phyloP scores from a whole-genome alignment of 1,140 invertebrate species.

The Sitobion miscanthi region DNA sequence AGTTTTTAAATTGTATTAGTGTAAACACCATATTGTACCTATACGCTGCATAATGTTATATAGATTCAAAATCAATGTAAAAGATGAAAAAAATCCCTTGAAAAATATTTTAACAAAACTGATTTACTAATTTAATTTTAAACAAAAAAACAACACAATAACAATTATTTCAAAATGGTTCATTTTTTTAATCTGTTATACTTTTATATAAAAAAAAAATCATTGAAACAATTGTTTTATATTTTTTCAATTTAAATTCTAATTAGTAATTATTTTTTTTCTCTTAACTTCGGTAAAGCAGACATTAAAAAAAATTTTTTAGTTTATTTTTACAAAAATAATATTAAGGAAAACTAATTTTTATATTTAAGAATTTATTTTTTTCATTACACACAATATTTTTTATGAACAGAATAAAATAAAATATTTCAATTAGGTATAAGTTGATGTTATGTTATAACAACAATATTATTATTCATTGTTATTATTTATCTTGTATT shows the following conservation, averaged over 20 bases:
- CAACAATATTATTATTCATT: neutral
- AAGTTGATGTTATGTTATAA: neutral
- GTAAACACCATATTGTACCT: neutral
- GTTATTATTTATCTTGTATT: neutral
- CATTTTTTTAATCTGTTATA: slow-evolving; percentile 19
- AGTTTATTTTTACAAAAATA: neutral
- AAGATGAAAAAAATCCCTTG: neutral
- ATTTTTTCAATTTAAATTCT: slow-evolving; percentile 45
- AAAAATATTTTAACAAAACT: slow-evolving; percentile 11
- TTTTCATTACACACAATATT: neutral
- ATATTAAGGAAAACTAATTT: neutral
- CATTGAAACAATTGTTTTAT: slow-evolving; percentile 26
- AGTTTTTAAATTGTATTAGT: neutral
- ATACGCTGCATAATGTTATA: neutral
- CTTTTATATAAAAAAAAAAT: neutral
- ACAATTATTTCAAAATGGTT: slow-evolving; percentile 20
- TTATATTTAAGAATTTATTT: neutral
- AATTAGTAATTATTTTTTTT: slow-evolving; percentile 25
- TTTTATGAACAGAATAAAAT: neutral
- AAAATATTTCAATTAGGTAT: neutral
- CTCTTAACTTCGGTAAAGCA: neutral
- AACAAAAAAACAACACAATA: slow-evolving; percentile 9
- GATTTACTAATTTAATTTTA: slow-evolving; percentile 44
- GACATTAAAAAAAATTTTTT: neutral
- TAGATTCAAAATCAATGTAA: neutral